Evolutionary conservation across 2,888 invertebrate genomes (phyloP).

Genomic region (Xanthostigma xanthostigma): DNA sequence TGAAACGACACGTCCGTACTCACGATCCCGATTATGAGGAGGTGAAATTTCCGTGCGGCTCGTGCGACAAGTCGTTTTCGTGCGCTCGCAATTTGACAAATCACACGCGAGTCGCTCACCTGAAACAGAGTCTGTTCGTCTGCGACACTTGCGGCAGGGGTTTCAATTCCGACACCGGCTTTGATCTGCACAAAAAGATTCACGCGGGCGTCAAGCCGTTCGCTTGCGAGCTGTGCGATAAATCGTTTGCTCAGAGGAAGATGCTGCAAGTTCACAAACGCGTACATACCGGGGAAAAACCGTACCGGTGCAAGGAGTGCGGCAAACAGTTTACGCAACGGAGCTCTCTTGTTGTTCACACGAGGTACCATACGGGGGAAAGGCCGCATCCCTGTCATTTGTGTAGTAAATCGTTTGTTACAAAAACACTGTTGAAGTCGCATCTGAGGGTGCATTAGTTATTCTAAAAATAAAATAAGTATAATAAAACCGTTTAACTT

Average conservation of each 20-base stretch:
- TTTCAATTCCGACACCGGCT: slow-evolving; percentile 9
- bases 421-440: slow-evolving; percentile 5
- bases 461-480: no score
- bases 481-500: no score
- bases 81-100: neutral
- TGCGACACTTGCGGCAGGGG: slow-evolving; percentile 20
- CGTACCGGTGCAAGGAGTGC: slow-evolving; percentile 32
- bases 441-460: neutral
- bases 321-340: slow-evolving; percentile 12
- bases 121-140: slow-evolving; percentile 6
- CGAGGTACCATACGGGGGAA: slow-evolving; percentile 17
- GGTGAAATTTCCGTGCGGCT: slow-evolving; percentile 4
- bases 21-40: slow-evolving; percentile 8
- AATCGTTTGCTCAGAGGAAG: slow-evolving; percentile 20
- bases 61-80: slow-evolving; percentile 11
- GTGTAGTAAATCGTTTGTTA: slow-evolving; percentile 8
- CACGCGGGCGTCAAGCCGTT: slow-evolving; percentile 11
- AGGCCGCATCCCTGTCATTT: slow-evolving; percentile 16
- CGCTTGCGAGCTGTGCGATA: slow-evolving; percentile 3
- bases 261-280: slow-evolving; percentile 34
- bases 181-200: slow-evolving; percentile 13
- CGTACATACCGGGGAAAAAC: slow-evolving; percentile 35
- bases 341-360: slow-evolving; percentile 12
- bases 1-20: slow-evolving; percentile 9
- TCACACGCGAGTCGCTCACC: neutral